Base-by-base conservation (phyloP, 1,140 invertebrate genomes). In the Lamellibrachia luymesi region DNA sequence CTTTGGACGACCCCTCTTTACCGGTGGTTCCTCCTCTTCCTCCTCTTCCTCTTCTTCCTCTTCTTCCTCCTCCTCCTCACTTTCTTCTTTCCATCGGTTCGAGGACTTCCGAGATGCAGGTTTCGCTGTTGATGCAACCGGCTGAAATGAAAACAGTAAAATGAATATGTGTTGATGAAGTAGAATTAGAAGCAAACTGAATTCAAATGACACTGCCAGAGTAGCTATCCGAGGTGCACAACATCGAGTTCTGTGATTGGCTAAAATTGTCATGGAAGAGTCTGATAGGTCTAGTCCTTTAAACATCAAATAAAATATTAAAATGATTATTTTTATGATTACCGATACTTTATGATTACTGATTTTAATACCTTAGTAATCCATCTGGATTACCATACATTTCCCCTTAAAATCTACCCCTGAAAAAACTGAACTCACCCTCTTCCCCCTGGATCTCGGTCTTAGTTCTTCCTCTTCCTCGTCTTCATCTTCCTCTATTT, bases 401-500 rank as follows among this genome's bases (percentile, higher is more conserved):
- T 38, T 38, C 38, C 38, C 38, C 38, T 38, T 38, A 38, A 38
- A 38, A 38, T 38, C 38, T 38, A 38, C 38, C 38, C 38, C 38
- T 38, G 38, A 38, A 38, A 38, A 8, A 50, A 89, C 93, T 92
- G 92, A 93, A 93, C 51, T 94, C 93, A 51, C 90, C 94, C 93
- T 94, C 92, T 50, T 91, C 13, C 51, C 51, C 91, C 64, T 10
- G 91, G 91, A 4, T 13, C 17, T 91, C 13, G 91, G 91, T n/a
- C 51, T 91, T 13, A 51, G 91, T 80, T 92, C 92, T 1, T 92
- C 92, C 52, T 92, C 50, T 17, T 92, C 92, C 51, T 50, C 50
- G 2, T 51, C 92, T 4, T 93, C 94, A 90, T 94, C 94, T 93
- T 94, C 93, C 50, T 94, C 94, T 89, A 94, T 93, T 80, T 94